phyloP scores from a whole-genome alignment of 1,140 invertebrate genomes.

The Drosophila aff. region DNA sequence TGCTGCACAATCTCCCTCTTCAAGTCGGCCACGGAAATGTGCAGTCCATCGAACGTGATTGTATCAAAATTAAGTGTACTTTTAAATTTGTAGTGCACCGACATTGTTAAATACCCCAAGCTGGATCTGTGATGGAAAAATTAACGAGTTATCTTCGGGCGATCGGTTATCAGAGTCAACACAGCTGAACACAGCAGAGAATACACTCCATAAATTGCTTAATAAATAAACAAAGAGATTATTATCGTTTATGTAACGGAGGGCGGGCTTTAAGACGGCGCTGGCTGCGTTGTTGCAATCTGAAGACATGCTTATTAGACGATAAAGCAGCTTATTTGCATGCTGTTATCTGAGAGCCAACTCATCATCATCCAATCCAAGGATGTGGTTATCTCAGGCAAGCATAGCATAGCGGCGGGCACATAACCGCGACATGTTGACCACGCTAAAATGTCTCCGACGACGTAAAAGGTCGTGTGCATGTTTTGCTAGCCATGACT shows the following conservation, averaged over 20 bases:
- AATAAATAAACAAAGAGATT: constrained; percentile 26
- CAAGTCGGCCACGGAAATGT: constrained; percentile 97
- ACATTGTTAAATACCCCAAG: constrained; percentile 87
- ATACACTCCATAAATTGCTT: constrained; percentile 14
- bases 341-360: neutral
- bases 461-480: neutral
- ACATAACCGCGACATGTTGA: neutral
- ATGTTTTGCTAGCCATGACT: neutral
- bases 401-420: too few species aligned
- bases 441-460: too few species aligned
- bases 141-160: constrained; percentile 6
- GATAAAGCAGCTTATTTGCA: neutral
- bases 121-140: constrained; percentile 25
- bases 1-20: constrained; percentile 98
- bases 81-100: constrained; percentile 99
- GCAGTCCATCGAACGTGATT: constrained; percentile 97
- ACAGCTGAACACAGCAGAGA: neutral
- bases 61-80: constrained; percentile 97
- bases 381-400: neutral
- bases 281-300: constrained; percentile 3
- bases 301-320: neutral
- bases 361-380: neutral
- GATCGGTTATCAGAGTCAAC: constrained; percentile 22
- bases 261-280: neutral
- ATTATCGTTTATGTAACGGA: constrained; percentile 26